Evolutionary conservation across 2,888 invertebrate genomes (phyloP).

Genomic region (Drosophila pseudotalamancana): DNA sequence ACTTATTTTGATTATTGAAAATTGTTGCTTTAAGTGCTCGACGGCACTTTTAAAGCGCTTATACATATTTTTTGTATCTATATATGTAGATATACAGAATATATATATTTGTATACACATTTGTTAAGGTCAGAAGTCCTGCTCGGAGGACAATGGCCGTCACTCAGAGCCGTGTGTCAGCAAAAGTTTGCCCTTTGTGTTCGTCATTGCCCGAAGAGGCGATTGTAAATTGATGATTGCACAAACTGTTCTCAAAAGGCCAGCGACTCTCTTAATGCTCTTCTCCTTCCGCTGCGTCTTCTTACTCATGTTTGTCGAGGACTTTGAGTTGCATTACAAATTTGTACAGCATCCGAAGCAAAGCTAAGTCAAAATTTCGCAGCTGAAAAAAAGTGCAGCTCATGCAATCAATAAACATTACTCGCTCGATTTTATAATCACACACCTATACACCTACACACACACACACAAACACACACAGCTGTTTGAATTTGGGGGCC

Average conservation of each 20-base stretch:
- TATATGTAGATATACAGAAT: too few species aligned
- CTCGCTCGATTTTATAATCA: conserved; percentile 42
- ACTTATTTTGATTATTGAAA: too few species aligned
- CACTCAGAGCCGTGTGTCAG: conserved; percentile 15
- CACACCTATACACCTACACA: background rate
- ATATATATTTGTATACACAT: background rate
- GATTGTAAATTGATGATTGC: conserved; percentile 37
- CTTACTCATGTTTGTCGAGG: conserved; percentile 1
- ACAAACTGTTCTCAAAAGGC: conserved; percentile 23
- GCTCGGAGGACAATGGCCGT: background rate
- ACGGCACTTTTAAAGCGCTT: background rate
- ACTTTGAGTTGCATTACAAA: conserved; percentile 19
- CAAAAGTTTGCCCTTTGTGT: conserved; percentile 21
- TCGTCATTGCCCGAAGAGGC: conserved; percentile 14
- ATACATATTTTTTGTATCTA: background rate
- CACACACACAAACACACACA: conserved; percentile 3
- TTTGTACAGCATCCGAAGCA: conserved; percentile 18
- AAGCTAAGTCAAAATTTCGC: too few species aligned
- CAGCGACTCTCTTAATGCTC: conserved; percentile 11
- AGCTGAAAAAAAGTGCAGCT: conserved; percentile 13
- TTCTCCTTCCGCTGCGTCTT: background rate
- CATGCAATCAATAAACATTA: conserved; percentile 59
- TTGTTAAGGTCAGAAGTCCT: conserved; percentile 5
- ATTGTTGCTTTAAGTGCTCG: background rate
- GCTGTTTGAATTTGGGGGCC: conserved; percentile 21